phyloP scores from a whole-genome alignment of 2,888 invertebrate genomes.

The Lumbricus terrestris region DNA sequence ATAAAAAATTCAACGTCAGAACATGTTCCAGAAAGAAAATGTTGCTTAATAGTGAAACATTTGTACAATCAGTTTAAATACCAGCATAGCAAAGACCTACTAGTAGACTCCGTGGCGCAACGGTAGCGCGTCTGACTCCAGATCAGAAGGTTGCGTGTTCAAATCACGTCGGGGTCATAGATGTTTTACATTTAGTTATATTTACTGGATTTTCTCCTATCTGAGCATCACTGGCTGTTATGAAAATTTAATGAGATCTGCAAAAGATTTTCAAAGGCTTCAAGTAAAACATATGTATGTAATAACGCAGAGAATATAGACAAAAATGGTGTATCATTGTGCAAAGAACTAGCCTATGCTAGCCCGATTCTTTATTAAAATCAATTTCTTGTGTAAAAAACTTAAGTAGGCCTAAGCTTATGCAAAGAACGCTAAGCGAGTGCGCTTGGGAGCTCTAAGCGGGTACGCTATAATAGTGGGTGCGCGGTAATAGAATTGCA shows the following conservation, averaged over 20 bases:
- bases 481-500: no score
- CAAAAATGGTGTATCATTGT: no score
- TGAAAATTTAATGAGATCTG: no score
- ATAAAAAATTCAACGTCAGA: background rate
- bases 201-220: background rate
- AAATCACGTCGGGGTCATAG: background rate
- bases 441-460: no score
- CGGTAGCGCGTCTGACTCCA: conserved; percentile 3
- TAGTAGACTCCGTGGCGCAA: background rate
- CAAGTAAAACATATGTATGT: background rate
- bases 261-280: background rate
- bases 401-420: no score
- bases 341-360: no score
- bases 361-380: no score
- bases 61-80: background rate
- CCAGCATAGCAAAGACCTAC: background rate
- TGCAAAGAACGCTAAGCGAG: no score
- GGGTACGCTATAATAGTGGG: no score
- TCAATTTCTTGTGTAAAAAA: no score
- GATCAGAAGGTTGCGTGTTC: conserved; percentile 3
- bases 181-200: background rate
- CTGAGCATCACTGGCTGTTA: background rate
- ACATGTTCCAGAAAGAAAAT: background rate
- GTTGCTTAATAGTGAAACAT: background rate
- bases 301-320: no score